Evolutionary conservation across 2,888 invertebrate genomes (phyloP), one percentile per base, ranked within the genome.

Genomic region (Galeopsomyia nigrocyanea): DNA sequence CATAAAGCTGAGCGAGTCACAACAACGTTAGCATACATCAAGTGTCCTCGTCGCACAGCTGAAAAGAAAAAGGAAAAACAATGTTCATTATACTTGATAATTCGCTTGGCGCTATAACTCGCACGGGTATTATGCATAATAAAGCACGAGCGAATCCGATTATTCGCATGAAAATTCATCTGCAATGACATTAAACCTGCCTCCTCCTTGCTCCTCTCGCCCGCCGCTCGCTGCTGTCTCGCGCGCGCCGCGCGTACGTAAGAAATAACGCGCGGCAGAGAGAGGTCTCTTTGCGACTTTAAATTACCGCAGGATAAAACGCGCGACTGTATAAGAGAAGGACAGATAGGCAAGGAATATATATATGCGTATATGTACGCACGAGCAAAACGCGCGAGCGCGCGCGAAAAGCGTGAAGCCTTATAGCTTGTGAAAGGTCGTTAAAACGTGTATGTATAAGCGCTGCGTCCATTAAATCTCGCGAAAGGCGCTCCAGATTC

Each of bases 401-500:
- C 58, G 67, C 61, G 71, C 60, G 64, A 57, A 72, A 74, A 75
- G 74, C 72, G 74, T 76, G 76, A 78, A 69, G 67, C 63, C 61
- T n/a, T 67, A 69, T 60, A 47, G 62, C 64, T 69, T 68, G 68
- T 66, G 71, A 77, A 78, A 73, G 73, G 71, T 68, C 68, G 74
- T 74, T 64, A 72, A 72, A 75, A 63, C 58, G 68, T 66, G 69
- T 71, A 75, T 68, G 64, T 66, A 46, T 21, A 6, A 17, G 60
- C 46, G 60, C 46, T 14, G 64, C 61, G 68, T 71, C 68, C 71
- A 71, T 75, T 75, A 75, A 68, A 68, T 68, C 56, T 73, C 65
- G 62, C 57, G 58, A 66, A 74, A 70, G 71, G 53, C 61, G 76
- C 75, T 76, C 76, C 55, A 72, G 73, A 78, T 75, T 77, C 69